Conservation (phyloP, 2,888 invertebrate species). For the Nemapogon koenigi region DNA sequence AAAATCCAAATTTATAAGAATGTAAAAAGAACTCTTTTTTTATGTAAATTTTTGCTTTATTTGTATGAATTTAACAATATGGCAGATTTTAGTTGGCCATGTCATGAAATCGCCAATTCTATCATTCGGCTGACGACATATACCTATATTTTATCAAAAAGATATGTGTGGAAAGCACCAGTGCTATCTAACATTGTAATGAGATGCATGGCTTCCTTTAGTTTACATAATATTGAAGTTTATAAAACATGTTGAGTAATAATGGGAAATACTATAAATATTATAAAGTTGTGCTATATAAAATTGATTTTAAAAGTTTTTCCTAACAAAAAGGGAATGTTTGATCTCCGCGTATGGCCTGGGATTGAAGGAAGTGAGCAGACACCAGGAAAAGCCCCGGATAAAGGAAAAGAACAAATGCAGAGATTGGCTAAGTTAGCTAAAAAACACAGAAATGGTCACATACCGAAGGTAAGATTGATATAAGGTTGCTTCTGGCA, state of each 20-base stretch:
- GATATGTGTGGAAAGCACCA: background rate
- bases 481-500: too few species aligned
- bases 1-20: too few species aligned
- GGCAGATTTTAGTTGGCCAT: too few species aligned
- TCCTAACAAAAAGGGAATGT: constrained; percentile 67
- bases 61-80: too few species aligned
- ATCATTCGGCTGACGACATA: background rate
- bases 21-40: too few species aligned
- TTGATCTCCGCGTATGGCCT: constrained; percentile 92
- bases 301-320: constrained; percentile 2
- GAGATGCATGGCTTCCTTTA: background rate
- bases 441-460: constrained; percentile 93
- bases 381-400: constrained; percentile 87
- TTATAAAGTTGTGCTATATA: background rate
- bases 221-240: background rate
- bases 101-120: too few species aligned
- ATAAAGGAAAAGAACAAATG: constrained; percentile 85
- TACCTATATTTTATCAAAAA: background rate
- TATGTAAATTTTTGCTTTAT: too few species aligned
- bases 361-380: constrained; percentile 80
- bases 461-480: constrained; percentile 85
- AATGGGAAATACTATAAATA: constrained; percentile 2
- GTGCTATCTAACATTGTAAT: too few species aligned
- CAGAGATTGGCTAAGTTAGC: constrained; percentile 87
- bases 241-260: background rate